Evolutionary conservation across 2,113 vertebrate species (phyloP).

Genomic region (Sigmodon hispidus): DNA sequence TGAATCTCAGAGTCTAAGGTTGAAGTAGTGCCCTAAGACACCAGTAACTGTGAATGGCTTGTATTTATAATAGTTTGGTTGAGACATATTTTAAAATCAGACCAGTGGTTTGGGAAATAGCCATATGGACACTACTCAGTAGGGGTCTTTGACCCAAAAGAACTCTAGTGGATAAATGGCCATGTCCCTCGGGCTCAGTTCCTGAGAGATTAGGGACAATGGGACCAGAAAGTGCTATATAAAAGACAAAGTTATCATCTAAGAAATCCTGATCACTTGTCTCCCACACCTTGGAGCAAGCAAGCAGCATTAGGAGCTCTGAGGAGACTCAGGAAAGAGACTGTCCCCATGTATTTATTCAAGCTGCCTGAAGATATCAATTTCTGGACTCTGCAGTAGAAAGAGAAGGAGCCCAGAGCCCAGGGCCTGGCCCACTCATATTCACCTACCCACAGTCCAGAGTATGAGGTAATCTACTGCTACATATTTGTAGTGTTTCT

Average conservation of each 20-base stretch:
- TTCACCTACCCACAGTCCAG: not conserved
- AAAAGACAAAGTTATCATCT: not conserved
- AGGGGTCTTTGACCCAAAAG: not conserved
- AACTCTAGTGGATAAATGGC: not conserved
- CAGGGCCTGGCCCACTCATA: not conserved
- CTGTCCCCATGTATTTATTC: not conserved
- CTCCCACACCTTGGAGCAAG: slow-evolving; percentile 33
- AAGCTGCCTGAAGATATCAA: not conserved
- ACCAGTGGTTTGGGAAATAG: slow-evolving; percentile 30
- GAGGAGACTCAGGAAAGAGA: not conserved
- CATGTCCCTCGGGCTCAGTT: not conserved
- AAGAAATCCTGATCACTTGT: slow-evolving; percentile 20
- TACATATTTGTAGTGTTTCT: not conserved
- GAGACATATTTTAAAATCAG: slow-evolving; percentile 24
- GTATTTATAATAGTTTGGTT: slow-evolving; percentile 21
- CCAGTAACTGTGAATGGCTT: slow-evolving; percentile 3
- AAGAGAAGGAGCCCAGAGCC: not conserved
- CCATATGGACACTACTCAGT: not conserved
- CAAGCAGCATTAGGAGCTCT: slow-evolving; percentile 1
- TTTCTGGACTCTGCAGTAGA: not conserved
- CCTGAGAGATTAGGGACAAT: not conserved
- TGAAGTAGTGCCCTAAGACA: slow-evolving; percentile 39
- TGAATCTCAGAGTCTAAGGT: not conserved
- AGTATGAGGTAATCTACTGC: not conserved
- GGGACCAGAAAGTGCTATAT: not conserved